A percentile compares a stretch with the other conserved stretches of the same genome.
Conservation (phyloP, 2,888 invertebrate species). For the Ochropleura plecta region DNA sequence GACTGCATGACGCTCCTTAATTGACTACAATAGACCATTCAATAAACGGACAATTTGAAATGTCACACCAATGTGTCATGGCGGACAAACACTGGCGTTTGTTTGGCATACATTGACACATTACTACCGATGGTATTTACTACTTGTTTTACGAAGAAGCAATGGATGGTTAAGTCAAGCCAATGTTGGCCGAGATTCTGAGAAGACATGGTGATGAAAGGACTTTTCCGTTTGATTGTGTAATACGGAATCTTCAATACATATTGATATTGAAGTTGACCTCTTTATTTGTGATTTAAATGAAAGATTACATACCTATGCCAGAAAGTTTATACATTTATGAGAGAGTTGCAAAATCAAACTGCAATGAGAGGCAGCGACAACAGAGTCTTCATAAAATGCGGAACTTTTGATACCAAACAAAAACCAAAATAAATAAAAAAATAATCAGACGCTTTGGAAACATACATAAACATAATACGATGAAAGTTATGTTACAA, state of each 20-base stretch:
- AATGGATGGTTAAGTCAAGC: slow-evolving; percentile 13
- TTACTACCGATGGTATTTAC: too few species aligned
- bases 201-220: slow-evolving; percentile 2
- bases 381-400: neutral
- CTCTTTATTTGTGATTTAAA: slow-evolving; percentile 60
- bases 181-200: slow-evolving; percentile 18
- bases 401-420: neutral
- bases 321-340: neutral
- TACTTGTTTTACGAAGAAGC: neutral
- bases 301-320: slow-evolving; percentile 30
- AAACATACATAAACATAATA: slow-evolving; percentile 7
- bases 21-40: slow-evolving; percentile 81
- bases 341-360: neutral
- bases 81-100: slow-evolving; percentile 31
- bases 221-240: slow-evolving; percentile 46
- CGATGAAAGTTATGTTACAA: slow-evolving; percentile 21
- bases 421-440: neutral
- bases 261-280: slow-evolving; percentile 63
- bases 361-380: neutral
- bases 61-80: slow-evolving; percentile 31
- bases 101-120: slow-evolving; percentile 13
- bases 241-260: slow-evolving; percentile 55
- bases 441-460: neutral
- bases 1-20: slow-evolving; percentile 81
- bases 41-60: slow-evolving; percentile 67